Base-by-base conservation (phyloP, 2,888 invertebrate genomes). In the Ptilodon capucinus region DNA sequence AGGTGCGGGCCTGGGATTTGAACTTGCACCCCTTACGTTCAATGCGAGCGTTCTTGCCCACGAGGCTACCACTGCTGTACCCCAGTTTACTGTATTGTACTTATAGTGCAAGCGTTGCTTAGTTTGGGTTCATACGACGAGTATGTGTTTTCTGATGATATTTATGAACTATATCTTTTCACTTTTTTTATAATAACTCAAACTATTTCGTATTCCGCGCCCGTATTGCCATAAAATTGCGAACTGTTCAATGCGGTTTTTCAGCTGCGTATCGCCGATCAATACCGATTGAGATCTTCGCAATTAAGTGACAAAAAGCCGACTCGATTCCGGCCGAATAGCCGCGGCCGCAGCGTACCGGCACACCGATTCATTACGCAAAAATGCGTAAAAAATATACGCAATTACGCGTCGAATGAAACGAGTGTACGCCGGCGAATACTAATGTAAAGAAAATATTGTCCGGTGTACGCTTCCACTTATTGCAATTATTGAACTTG, bases 271-370 rank as follows among this genome's bases (percentile, higher is more conserved):
- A 59, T 55, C 50, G 50, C n/a, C 38, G 5, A 53, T 50, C 44
- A 43, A 50, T 42, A 52, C 48, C 58, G 63, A 73, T 68, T 71
- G 66, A 72, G 64, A 61, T 60, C 64, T 65, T 53, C 46, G 52
- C 60, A 72, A 71, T 73, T 72, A 71, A 60, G 49, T 50, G 54
- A 64, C 64, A 73, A 72, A 72, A 71, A 71, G 44, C 17, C 25
- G 25, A 34, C 40, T 35, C 40, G 40, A 16, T 23, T 23, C 19
- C 28, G 42, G 25, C 41, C 42, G 38, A 46, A 42, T 42, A 25
- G 40, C 17, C 11, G 28, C 16, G 18, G 41, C 32, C 11, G 36
- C 16, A 38, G 13, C 19, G 35, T 35, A 35, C 17, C 35, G 35
- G 35, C 38, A 14, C 32, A 34, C 43, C 59, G 64, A 55, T 66